Percentiles rank a stretch among this genome's conserved stretches.
Conservation (phyloP, 2,797 vertebrate genomes). For the Chromis chromis region DNA sequence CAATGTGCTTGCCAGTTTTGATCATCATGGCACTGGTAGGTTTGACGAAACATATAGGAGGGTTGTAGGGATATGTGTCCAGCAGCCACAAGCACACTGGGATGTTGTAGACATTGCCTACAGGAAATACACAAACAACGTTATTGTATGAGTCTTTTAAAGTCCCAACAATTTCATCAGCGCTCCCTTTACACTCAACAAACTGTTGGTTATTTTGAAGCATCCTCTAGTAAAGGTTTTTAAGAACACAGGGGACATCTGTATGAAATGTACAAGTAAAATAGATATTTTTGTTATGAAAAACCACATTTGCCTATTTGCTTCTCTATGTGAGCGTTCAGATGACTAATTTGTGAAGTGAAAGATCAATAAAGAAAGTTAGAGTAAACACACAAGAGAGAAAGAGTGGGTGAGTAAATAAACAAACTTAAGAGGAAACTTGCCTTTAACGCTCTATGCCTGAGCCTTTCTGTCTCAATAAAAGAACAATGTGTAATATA, state of each 20-base stretch:
- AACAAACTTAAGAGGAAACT: no score
- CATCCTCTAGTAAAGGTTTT: no score
- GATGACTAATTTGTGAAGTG: no score
- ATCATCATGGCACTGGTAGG: constrained; percentile 99
- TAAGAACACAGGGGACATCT: not conserved
- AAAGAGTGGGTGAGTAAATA: no score
- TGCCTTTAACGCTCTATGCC: no score
- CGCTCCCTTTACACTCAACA: no score
- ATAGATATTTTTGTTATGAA: not conserved
- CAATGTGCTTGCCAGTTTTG: constrained; percentile 98
- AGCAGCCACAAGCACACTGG: constrained; percentile 97
- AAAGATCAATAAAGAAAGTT: no score
- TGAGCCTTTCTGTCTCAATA: not conserved
- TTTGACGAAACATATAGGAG: constrained; percentile 99
- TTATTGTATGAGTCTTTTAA: not conserved
- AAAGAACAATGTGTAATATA: not conserved
- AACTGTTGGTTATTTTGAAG: no score
- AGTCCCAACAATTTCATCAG: no score
- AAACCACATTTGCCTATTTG: no score
- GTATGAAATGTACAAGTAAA: not conserved
- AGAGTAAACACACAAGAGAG: no score
- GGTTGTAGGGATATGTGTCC: constrained; percentile 98
- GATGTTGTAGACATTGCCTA: constrained; percentile 97
- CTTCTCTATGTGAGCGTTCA: no score
- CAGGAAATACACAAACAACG: constrained; percentile 27